Conservation (phyloP, 1,140 invertebrate genomes). For the Halesus radiatus region DNA sequence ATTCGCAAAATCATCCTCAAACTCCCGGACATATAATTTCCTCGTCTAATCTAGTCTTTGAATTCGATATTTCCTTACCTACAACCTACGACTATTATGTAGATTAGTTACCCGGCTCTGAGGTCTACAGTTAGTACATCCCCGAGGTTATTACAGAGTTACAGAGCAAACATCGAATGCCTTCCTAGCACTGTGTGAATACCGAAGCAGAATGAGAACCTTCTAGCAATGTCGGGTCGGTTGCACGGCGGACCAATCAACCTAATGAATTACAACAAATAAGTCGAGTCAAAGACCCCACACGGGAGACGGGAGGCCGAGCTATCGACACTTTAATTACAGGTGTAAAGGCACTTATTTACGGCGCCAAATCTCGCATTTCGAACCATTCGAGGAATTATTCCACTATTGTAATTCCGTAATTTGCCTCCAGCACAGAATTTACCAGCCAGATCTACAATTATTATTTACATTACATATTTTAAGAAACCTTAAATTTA, state of each 20-base stretch:
- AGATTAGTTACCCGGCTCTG: too few species aligned
- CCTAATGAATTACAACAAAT: conserved; percentile 54
- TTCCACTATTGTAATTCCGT: conserved; percentile 15
- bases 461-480: too few species aligned
- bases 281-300: conserved; percentile 44
- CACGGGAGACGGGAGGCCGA: conserved; percentile 39
- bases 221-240: conserved; percentile 47
- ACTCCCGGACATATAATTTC: too few species aligned
- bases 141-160: too few species aligned
- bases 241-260: conserved; percentile 46
- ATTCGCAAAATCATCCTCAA: too few species aligned
- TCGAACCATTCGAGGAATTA: conserved; percentile 36
- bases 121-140: too few species aligned
- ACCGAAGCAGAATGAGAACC: conserved; percentile 38
- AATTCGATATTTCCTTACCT: too few species aligned
- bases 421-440: not conserved
- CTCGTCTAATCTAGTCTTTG: too few species aligned
- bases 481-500: too few species aligned
- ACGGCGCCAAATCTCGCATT: conserved; percentile 46
- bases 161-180: not conserved
- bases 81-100: too few species aligned
- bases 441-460: too few species aligned
- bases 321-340: conserved; percentile 52
- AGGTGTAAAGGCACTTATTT: conserved; percentile 41
- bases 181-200: conserved; percentile 37